Evolutionary conservation across 2,888 invertebrate genomes (phyloP), one percentile per base, ranked within the genome.

Genomic region (Ormyrus pomaceus): DNA sequence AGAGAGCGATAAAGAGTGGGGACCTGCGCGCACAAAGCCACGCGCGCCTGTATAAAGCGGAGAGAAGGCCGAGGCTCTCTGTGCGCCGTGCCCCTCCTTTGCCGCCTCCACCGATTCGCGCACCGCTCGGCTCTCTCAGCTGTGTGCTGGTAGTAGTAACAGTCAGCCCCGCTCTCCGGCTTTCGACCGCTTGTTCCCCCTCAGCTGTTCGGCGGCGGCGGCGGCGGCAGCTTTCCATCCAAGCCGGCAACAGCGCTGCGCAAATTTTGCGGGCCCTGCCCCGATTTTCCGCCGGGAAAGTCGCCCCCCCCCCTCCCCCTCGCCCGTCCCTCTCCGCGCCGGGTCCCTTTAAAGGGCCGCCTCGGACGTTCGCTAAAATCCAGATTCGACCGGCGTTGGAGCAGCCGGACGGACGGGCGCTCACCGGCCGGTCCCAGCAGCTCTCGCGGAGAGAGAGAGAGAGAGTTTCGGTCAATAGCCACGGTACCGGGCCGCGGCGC

Each of bases 401-500:
- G 19, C 19, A 59, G 50, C 58, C 58, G 70, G 69, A 46, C 58
- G 70, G 69, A 46, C 19, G n/a, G 50, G 34, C 56, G 75, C 78
- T 78, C 75, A 78, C 73, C 73, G 76, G 79, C 77, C 78, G 81
- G 81, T 64, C 62, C 58, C 53, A 9, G n/a, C 19, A 19, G 19
- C 70, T 58, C 53, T 19, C 48, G n/a, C 19, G 19, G 50, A 13
- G 77, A 19, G 19, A 11, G 45, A 11, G 7, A n/a, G 58, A 50
- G 56, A 11, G 68, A 79, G 82, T 82, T 82, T 82, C 82, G 79
- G 79, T 82, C 79, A 74, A 81, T 81, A 81, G 82, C 82, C 79
- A 64, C 75, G 64, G 50, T 59, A 11, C 51, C 19, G 55, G 56
- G 66, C 45, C 55, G 46, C 53, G 59, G 62, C 68, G 65, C 75